Evolutionary conservation across 2,797 vertebrate genomes (phyloP), one percentile per base, ranked within the genome.

Genomic region (Peromyscus aztecus): DNA sequence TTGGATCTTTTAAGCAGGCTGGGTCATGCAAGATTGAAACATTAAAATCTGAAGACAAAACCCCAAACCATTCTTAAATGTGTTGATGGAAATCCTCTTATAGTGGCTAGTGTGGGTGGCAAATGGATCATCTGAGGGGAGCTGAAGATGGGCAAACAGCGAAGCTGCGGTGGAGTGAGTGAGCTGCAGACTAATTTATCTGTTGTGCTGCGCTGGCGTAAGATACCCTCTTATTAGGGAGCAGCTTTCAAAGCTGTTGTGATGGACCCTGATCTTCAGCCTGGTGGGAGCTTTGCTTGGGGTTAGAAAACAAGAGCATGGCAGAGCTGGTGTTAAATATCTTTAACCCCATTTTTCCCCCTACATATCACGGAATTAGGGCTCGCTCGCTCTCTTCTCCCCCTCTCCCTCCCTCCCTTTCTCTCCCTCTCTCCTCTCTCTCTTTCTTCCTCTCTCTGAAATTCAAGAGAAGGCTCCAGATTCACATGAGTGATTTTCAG

Each of bases 401-500:
- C 37, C 12, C 81, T 83, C 92, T 97, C 97, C 97, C 89, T 97
- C 97, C 97, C 96, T 98, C 97, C 96, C 49, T 78, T 4, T 34
- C 61, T 49, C 17, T 65, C 13, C 3, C 27, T 34, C 37, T 6
- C 34, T 24, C 5, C 23, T 27, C 24, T 40, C n/a, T 14, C 27
- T 49, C 49, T 10, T 13, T 31, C 14, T 55, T 46, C 23, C 96
- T 98, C 95, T 97, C 97, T 97, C 61, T 67, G 46, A 92, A 96
- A 90, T 93, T 86, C 29, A 57, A 80, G 96, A 93, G 94, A 98
- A 98, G 97, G 97, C 97, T 98, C 97, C 90, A 96, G 98, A 98
- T 98, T 97, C 98, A 98, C 98, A 98, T 97, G 98, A 98, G 97
- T 97, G 98, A 98, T 98, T 98, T 98, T 98, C 98, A 98, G 97